Evolutionary conservation across 2,797 vertebrate genomes (phyloP).

Genomic region (Falco columbarius): DNA sequence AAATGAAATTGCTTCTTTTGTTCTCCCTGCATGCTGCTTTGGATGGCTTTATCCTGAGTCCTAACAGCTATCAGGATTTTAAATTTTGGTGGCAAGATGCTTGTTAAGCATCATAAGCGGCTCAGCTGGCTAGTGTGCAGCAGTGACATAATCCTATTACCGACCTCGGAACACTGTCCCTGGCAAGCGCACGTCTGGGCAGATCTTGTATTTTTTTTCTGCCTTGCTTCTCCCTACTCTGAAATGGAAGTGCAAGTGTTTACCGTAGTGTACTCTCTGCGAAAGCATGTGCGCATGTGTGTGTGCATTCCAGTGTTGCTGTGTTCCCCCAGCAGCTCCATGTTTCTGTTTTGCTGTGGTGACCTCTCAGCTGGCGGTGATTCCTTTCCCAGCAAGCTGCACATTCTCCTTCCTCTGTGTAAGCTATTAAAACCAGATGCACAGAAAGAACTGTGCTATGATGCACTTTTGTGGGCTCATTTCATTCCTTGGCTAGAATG

Average conservation of each 20-base stretch:
- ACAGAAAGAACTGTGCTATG: neutral
- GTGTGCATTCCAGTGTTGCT: neutral
- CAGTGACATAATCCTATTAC: neutral
- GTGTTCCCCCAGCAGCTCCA: neutral
- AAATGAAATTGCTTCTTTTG: neutral
- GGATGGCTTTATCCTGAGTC: neutral
- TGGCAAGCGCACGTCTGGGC: neutral
- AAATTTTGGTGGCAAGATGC: neutral
- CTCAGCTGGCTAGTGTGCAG: neutral
- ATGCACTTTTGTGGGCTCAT: neutral
- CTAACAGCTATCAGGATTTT: neutral
- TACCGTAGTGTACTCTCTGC: neutral
- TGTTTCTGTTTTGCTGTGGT: constrained; percentile 6
- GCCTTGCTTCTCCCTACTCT: neutral
- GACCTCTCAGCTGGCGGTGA: neutral
- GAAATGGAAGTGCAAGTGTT: neutral
- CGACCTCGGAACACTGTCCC: neutral
- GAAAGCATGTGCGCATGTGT: neutral
- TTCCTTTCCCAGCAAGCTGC: constrained; percentile 41
- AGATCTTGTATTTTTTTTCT: neutral
- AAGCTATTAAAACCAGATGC: constrained; percentile 6
- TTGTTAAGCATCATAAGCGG: neutral
- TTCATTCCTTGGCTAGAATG: neutral
- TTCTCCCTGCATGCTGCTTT: neutral
- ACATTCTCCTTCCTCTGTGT: neutral